A percentile compares a stretch with the other conserved stretches of the same genome.
These are phyloP conservation scores for Dromas ardeola DNA, from an alignment of 2,113 vertebrate genomes.

Conservation along the genomic window DNA sequence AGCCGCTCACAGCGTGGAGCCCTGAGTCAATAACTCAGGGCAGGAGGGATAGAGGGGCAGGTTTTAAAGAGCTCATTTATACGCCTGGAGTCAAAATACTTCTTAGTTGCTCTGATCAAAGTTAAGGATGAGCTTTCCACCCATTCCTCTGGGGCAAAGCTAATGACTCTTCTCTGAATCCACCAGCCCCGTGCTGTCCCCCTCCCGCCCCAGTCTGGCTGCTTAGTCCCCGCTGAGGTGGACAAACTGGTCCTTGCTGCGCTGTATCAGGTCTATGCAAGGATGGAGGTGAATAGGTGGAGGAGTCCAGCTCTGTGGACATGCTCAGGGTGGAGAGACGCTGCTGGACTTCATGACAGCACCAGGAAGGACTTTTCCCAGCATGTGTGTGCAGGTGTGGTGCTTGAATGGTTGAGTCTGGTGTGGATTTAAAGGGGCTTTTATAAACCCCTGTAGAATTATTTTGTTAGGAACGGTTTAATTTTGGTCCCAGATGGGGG, in stretches of 20 bases:
- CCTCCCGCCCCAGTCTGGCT: fast-evolving
- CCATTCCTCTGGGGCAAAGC: not conserved
- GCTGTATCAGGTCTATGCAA: not conserved
- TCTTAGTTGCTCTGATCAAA: not conserved
- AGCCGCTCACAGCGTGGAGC: not conserved
- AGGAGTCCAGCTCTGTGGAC: not conserved
- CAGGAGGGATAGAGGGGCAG: not conserved
- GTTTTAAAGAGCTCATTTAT: not conserved
- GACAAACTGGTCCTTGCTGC: not conserved
- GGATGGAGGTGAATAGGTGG: not conserved
- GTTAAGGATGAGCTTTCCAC: not conserved
- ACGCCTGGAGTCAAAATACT: not conserved
- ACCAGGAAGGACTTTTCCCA: not conserved
- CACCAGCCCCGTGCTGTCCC: not conserved
- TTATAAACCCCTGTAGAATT: not conserved
- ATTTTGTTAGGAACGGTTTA: not conserved
- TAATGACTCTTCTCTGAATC: not conserved
- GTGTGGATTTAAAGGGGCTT: not conserved
- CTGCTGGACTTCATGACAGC: not conserved
- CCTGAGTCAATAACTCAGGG: not conserved
- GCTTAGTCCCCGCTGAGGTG: fast-evolving
- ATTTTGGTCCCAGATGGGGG: not conserved
- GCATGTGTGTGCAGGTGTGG: not conserved
- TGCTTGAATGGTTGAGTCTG: not conserved
- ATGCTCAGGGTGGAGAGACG: not conserved